A percentile compares a stretch with the other conserved stretches of the same genome.
These are phyloP conservation scores for Mionectes macconnelli DNA, from an alignment of 2,113 vertebrate genomes.

Conservation along the genomic window DNA sequence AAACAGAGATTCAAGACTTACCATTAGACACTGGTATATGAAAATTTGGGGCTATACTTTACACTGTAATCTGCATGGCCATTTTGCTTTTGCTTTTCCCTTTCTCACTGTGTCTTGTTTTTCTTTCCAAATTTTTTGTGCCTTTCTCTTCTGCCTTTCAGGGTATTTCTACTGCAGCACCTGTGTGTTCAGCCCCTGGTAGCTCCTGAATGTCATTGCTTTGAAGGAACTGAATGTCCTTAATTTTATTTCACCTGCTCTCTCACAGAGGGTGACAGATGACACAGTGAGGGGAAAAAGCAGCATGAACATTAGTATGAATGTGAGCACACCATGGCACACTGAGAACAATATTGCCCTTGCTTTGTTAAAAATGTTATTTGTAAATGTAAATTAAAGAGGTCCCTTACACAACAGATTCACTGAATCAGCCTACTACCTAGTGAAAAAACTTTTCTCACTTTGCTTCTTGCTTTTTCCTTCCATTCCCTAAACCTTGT, in stretches of 20 bases:
- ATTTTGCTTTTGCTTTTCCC: not conserved
- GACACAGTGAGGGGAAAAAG: not conserved
- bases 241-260: not conserved
- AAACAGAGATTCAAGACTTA: not conserved
- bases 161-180: not conserved
- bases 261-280: not conserved
- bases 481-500: not conserved
- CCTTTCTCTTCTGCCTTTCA: not conserved
- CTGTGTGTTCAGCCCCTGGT: not conserved
- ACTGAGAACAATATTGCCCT: not conserved
- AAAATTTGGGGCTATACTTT: not conserved
- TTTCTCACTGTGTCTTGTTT: not conserved
- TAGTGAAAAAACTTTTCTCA: not conserved
- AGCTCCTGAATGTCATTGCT: not conserved
- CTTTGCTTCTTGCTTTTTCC: not conserved
- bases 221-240: not conserved
- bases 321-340: not conserved
- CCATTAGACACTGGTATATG: not conserved
- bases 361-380: not conserved
- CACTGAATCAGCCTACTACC: not conserved
- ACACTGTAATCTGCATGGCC: too few species aligned
- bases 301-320: not conserved
- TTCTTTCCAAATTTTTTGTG: not conserved
- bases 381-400: not conserved
- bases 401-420: not conserved